phyloP scores from a whole-genome alignment of 2,113 vertebrate species.

The Haemorhous mexicanus region DNA sequence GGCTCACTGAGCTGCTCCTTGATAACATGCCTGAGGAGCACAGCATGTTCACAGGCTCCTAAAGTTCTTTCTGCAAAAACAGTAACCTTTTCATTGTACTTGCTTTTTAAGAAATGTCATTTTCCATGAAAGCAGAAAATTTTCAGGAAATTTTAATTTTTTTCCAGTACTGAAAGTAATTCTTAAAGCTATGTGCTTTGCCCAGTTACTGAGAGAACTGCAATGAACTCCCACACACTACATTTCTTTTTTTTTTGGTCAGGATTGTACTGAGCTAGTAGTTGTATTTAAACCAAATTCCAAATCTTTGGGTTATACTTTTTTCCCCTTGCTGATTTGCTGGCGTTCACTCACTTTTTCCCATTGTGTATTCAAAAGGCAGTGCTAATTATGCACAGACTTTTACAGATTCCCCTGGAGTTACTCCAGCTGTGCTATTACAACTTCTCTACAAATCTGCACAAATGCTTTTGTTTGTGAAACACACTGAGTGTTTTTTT shows the following conservation, averaged over 20 bases:
- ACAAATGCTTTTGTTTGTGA: background rate
- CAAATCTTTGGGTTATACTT: background rate
- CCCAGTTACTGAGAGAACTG: background rate
- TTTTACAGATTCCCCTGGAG: background rate
- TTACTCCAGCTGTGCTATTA: slow-evolving; percentile 32
- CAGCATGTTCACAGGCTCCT: fast-evolving
- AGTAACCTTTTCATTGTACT: background rate
- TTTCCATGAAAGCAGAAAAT: background rate
- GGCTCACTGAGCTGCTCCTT: background rate
- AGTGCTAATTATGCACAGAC: background rate
- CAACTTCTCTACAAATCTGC: background rate
- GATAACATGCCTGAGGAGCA: background rate
- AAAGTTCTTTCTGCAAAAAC: background rate
- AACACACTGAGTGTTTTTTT: background rate
- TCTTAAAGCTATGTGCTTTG: background rate
- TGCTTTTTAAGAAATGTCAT: background rate
- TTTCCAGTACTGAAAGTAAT: background rate
- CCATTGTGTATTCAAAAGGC: background rate
- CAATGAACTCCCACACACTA: background rate
- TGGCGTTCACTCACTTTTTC: background rate
- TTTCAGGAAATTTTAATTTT: background rate
- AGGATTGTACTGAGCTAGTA: background rate
- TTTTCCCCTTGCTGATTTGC: background rate
- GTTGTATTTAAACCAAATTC: background rate
- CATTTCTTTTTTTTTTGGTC: background rate